Conservation (phyloP, 2,113 vertebrate species). For the Uria aalge region DNA sequence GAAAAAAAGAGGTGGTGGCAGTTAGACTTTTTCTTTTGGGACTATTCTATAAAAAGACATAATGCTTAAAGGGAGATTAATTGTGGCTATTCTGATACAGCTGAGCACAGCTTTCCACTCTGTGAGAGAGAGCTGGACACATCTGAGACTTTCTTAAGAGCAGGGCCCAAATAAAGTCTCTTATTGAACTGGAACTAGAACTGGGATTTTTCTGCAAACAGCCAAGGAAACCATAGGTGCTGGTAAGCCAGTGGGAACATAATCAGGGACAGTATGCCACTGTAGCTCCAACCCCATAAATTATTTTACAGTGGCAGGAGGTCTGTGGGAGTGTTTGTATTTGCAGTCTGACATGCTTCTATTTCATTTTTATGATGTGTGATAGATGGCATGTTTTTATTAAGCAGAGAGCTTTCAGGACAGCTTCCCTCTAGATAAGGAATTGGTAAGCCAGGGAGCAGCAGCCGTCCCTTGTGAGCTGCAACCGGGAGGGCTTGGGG, state of each 20-base stretch:
- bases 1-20: neutral
- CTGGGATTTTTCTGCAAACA: neutral
- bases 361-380: slow-evolving; percentile 19
- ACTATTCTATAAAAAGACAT: neutral
- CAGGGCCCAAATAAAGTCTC: neutral
- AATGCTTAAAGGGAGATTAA: neutral
- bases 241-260: neutral
- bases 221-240: neutral
- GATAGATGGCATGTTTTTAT: neutral
- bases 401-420: neutral
- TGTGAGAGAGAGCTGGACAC: neutral
- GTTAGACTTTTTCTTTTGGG: neutral
- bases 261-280: neutral
- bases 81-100: neutral
- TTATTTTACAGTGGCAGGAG: neutral
- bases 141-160: neutral
- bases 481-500: neutral
- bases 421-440: neutral
- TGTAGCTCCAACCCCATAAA: neutral
- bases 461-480: neutral
- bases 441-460: neutral
- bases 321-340: slow-evolving; percentile 29
- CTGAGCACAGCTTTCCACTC: neutral
- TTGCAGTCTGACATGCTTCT: neutral
- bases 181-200: neutral